Conservation (phyloP, 1,140 invertebrate genomes). For the Apocrypta bakeri region DNA sequence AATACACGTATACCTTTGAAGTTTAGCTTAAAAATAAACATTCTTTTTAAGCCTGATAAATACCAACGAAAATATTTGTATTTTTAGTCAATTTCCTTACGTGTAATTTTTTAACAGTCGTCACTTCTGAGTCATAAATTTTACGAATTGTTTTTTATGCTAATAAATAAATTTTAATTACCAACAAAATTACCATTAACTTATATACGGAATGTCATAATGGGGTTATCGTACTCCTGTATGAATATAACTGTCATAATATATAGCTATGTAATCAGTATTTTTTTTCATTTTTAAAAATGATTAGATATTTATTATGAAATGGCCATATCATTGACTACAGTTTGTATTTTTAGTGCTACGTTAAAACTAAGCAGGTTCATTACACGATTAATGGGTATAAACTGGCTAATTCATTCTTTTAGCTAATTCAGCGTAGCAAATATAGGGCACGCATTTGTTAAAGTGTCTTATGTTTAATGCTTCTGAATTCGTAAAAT, state of each 20-base stretch:
- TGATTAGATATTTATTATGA: not conserved
- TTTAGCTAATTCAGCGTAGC: no score
- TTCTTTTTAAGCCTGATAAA: constrained; percentile 4
- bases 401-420: no score
- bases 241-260: not conserved
- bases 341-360: no score
- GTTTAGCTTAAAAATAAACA: not conserved
- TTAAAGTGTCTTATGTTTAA: no score
- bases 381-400: no score
- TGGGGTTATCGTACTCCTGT: not conserved
- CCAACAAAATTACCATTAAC: no score
- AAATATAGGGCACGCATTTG: no score
- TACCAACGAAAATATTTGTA: not conserved
- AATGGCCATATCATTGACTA: not conserved
- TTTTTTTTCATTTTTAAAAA: not conserved
- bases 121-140: not conserved
- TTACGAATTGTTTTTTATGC: not conserved
- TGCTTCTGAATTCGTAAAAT: no score
- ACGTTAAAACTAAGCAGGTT: no score
- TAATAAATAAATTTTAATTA: no score
- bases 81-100: not conserved
- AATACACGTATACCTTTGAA: no score
- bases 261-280: no score
- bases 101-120: not conserved
- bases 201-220: not conserved